A percentile compares a stretch with the other conserved stretches of the same genome.
These are phyloP conservation scores for Melierax canorus DNA, from an alignment of 2,113 vertebrate genomes.

Conservation along the genomic window DNA sequence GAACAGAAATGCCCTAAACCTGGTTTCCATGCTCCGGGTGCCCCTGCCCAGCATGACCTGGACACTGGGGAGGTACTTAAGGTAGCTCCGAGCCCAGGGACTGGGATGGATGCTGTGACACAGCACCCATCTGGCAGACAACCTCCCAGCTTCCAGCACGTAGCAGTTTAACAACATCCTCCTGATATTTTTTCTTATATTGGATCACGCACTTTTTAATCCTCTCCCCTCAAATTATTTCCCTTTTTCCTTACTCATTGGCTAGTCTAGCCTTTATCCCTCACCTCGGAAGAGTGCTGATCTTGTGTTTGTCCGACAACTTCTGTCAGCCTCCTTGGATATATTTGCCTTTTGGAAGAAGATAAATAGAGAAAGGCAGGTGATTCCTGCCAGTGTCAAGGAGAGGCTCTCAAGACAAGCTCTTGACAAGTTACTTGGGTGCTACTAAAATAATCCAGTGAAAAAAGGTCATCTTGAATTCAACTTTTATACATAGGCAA, in stretches of 20 bases:
- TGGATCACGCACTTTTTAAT: neutral
- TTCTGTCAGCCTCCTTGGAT: neutral
- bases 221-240: neutral
- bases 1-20: neutral
- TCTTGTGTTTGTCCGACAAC: neutral
- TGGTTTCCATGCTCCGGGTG: neutral
- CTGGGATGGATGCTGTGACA: neutral
- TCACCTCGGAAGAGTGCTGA: neutral
- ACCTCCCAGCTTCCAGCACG: neutral
- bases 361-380: conserved; percentile 3
- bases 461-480: neutral
- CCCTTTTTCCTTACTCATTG: neutral
- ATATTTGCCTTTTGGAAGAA: neutral
- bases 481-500: neutral
- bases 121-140: neutral
- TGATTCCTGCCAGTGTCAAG: neutral
- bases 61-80: neutral
- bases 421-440: neutral
- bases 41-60: neutral
- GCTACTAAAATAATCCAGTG: neutral
- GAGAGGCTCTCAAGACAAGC: neutral
- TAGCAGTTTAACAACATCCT: neutral
- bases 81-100: neutral
- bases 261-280: neutral
- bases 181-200: neutral